Percentiles rank a stretch among this genome's conserved stretches.
These are phyloP conservation scores for Protophormia terraenovae DNA, from an alignment of 2,888 invertebrate species.

Conservation along the genomic window DNA sequence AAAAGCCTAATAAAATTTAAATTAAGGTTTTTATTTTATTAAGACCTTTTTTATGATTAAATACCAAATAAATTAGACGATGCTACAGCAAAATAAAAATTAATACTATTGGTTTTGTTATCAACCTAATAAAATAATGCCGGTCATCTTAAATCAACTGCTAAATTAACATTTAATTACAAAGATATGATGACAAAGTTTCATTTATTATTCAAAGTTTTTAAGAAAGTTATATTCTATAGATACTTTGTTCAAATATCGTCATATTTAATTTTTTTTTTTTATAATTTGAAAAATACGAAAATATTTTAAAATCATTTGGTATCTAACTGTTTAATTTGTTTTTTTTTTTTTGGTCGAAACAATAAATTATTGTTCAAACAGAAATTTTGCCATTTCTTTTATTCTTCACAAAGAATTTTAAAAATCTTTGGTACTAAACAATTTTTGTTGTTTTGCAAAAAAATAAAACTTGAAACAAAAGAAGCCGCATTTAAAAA, in stretches of 20 bases:
- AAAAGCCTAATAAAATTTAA: background rate
- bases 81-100: no score
- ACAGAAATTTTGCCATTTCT: conserved; percentile 38
- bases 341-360: background rate
- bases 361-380: conserved; percentile 28
- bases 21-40: background rate
- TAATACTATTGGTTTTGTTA: no score
- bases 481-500: conserved; percentile 40
- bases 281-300: no score
- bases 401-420: conserved; percentile 38
- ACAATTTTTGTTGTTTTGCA: conserved; percentile 1
- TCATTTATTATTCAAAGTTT: no score
- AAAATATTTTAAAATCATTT: background rate
- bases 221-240: no score
- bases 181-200: no score
- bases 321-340: background rate
- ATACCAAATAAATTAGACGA: background rate
- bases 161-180: no score
- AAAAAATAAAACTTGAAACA: background rate
- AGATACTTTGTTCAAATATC: no score
- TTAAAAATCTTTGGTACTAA: conserved; percentile 24
- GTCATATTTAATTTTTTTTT: no score
- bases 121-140: no score
- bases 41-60: background rate
- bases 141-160: no score